Conservation (phyloP, 2,797 vertebrate species). For the Schizopygopsis pylzovi region DNA sequence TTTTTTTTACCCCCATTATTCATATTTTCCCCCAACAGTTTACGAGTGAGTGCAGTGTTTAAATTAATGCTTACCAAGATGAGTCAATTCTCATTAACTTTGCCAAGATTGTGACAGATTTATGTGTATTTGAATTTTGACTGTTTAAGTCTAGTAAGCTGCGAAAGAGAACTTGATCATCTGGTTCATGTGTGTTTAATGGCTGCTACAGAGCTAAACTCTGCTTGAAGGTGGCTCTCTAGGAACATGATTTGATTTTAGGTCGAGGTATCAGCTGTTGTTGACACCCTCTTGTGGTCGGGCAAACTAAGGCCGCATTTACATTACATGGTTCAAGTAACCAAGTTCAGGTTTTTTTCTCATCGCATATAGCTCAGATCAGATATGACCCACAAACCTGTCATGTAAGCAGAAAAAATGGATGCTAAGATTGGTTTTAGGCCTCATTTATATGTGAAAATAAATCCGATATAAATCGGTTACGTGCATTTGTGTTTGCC, state of each 20-base stretch:
- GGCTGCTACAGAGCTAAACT: neutral
- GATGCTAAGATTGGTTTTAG: neutral
- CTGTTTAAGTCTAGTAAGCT: neutral
- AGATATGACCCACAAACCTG: too few species aligned
- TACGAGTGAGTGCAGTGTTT: too few species aligned
- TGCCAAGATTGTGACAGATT: too few species aligned
- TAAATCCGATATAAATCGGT: neutral
- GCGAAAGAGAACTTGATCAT: neutral
- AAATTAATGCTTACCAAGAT: neutral
- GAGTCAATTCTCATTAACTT: too few species aligned
- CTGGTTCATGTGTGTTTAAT: neutral
- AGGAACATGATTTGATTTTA: neutral
- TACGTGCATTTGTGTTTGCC: neutral
- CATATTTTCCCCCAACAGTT: neutral
- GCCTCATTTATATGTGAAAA: too few species aligned
- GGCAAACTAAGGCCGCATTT: neutral
- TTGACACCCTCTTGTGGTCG: neutral
- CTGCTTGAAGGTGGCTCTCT: neutral
- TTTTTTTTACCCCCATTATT: neutral
- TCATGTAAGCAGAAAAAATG: neutral
- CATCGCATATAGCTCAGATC: too few species aligned
- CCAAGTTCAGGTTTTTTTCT: neutral
- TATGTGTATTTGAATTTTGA: too few species aligned
- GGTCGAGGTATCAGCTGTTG: neutral
- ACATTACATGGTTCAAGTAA: neutral